Percentiles rank a stretch among this genome's conserved stretches.
Evolutionary conservation across 2,888 invertebrate genomes (phyloP).

Genomic region (Torymus auratus): DNA sequence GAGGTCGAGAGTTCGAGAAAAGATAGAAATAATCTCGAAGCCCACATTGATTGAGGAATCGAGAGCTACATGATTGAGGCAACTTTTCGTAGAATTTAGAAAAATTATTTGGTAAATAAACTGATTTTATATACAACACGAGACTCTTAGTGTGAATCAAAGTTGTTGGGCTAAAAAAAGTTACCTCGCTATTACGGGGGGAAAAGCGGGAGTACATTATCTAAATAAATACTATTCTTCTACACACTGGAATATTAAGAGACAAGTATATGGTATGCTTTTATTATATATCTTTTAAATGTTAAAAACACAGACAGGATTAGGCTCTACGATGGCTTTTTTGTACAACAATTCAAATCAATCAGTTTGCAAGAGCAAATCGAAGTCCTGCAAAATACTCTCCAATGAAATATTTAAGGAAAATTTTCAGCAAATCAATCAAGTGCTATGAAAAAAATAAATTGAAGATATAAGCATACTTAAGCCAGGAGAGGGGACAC

Average conservation of each 20-base stretch:
- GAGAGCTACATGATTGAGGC: slow-evolving; percentile 42
- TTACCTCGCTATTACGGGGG: slow-evolving; percentile 49
- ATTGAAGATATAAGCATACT: background rate
- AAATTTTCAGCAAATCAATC: background rate
- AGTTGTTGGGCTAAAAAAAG: slow-evolving; percentile 32
- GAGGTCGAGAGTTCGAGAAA: slow-evolving; percentile 26
- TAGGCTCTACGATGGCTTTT: slow-evolving; percentile 51
- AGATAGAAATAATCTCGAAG: slow-evolving; percentile 48
- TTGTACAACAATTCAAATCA: slow-evolving; percentile 16
- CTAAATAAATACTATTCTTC: slow-evolving; percentile 75
- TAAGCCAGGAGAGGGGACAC: background rate
- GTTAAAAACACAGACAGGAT: slow-evolving; percentile 56
- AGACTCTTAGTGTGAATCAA: slow-evolving; percentile 16
- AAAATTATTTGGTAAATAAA: slow-evolving; percentile 10
- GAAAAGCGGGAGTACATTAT: slow-evolving; percentile 65
- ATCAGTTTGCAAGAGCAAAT: background rate
- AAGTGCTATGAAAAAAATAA: background rate
- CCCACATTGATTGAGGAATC: slow-evolving; percentile 35
- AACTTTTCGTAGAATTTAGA: slow-evolving; percentile 19
- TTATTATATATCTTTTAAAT: slow-evolving; percentile 55
- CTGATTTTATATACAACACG: slow-evolving; percentile 44
- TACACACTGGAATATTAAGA: slow-evolving; percentile 73
- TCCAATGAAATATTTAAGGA: slow-evolving; percentile 1
- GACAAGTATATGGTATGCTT: slow-evolving; percentile 63
- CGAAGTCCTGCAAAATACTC: background rate